phyloP scores from a whole-genome alignment of 2,888 invertebrate genomes.

The Rhagium mordax region DNA sequence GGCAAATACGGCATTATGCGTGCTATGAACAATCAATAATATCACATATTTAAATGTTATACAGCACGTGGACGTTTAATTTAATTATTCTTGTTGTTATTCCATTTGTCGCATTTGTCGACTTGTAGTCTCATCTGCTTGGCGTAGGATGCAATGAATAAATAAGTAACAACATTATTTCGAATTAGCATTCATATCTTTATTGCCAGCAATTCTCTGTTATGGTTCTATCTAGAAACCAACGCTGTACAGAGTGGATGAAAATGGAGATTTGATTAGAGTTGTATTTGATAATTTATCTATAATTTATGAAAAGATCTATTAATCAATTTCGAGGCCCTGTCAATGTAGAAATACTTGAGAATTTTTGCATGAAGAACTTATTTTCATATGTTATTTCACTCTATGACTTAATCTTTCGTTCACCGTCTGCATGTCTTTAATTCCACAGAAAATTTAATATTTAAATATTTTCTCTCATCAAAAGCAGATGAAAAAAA shows the following conservation, averaged over 20 bases:
- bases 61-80: slow-evolving; percentile 42
- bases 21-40: slow-evolving; percentile 18
- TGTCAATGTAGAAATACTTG: too few species aligned
- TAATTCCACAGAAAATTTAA: too few species aligned
- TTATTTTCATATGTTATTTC: too few species aligned
- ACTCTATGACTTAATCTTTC: too few species aligned
- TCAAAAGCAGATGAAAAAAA: too few species aligned
- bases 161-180: slow-evolving; percentile 27
- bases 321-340: too few species aligned
- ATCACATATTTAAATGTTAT: slow-evolving; percentile 40
- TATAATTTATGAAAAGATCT: too few species aligned
- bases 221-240: neutral
- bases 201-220: neutral
- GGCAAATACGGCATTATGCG: slow-evolving; percentile 15
- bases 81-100: slow-evolving; percentile 47
- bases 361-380: too few species aligned
- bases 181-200: slow-evolving; percentile 26
- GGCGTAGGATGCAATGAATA: slow-evolving; percentile 39
- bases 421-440: too few species aligned
- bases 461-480: too few species aligned
- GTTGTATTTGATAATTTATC: too few species aligned
- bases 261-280: too few species aligned
- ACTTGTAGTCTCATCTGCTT: slow-evolving; percentile 43
- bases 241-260: neutral
- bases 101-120: slow-evolving; percentile 44